Base-by-base conservation (phyloP, 1,140 invertebrate genomes). In the Cepaea nemoralis region DNA sequence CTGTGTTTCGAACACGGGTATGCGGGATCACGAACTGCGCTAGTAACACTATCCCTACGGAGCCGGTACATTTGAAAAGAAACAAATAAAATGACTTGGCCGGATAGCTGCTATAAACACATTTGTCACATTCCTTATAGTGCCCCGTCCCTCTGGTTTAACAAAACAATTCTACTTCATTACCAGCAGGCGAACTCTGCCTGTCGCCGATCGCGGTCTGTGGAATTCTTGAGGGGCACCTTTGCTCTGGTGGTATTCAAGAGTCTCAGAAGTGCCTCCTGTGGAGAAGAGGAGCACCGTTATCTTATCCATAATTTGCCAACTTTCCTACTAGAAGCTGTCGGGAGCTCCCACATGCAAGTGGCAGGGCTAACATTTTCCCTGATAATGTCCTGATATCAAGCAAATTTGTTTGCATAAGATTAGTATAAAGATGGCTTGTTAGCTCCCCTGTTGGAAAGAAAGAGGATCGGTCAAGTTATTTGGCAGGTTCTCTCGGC, bases 291-390 rank as follows among this genome's bases (percentile, higher is more conserved):
- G 40, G 37, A 70, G 1, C 59, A 37, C 1, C 1, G 69, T 70
- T 70, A 70, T 70, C 69, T 70, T 70, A 70, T 70, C 69, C 69
- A 24, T 40, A 42, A 70, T 70, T 39, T 70, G 69, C 69, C 69
- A 70, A 40, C 35, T 70, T 40, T 39, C 22, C 19, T 27, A 70
- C 69, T 70, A 70, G 2, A 70, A 40, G 69, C 69, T 70, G 69
- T 42, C 39, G 35, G 5, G 33, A 39, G 40, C 37, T 37, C 59
- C 35, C 69, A 3, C 69, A 40, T 39, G 24, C 35, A 70, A 70
- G 69, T 40, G 40, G 8, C 35, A 42, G 40, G 69, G 69, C 69
- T 22, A 70, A 24, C 69, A 70, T 70, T 42, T 40, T 27, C 16
- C 0, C 16, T 70, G 69, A 70, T 70, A 70, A 39, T 22, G n/a